These are phyloP conservation scores for Scleropages formosus DNA, from an alignment of 2,797 vertebrate species.

Conservation along the genomic window DNA sequence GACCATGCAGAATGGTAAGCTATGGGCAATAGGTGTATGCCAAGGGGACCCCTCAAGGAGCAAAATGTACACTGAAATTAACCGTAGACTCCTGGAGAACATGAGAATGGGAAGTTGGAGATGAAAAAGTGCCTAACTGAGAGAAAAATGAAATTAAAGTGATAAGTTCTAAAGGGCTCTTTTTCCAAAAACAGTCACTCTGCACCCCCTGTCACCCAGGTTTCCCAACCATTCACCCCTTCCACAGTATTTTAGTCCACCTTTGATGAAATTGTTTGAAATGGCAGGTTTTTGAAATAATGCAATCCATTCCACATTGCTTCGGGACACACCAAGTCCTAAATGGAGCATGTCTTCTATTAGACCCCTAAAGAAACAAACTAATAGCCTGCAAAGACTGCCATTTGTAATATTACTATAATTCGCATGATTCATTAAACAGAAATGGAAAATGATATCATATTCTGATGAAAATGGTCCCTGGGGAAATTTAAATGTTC, in stretches of 20 bases:
- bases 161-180: conserved; percentile 59
- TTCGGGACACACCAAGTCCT: conserved; percentile 81
- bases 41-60: conserved; percentile 48
- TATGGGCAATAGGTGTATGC: conserved; percentile 49
- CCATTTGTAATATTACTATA: conserved; percentile 99
- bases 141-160: conserved; percentile 65
- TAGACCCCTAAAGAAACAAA: conserved; percentile 99
- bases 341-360: conserved; percentile 96
- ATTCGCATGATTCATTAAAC: conserved; percentile 99
- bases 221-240: too few relatives aligned
- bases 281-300: conserved; percentile 91
- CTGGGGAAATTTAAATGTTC: conserved; percentile 83
- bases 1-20: conserved; percentile 50
- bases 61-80: conserved; percentile 59
- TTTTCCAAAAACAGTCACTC: conserved; percentile 72
- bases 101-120: conserved; percentile 45
- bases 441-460: conserved; percentile 94
- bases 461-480: conserved; percentile 84
- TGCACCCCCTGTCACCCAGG: conserved; percentile 38
- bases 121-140: conserved; percentile 52
- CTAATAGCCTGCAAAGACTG: conserved; percentile 97
- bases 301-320: conserved; percentile 90
- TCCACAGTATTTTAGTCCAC: conserved; percentile 66
- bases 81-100: conserved; percentile 38
- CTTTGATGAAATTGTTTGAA: conserved; percentile 79